phyloP scores from a whole-genome alignment of 2,797 vertebrate genomes.

The Phrynocephalus guinanensis region DNA sequence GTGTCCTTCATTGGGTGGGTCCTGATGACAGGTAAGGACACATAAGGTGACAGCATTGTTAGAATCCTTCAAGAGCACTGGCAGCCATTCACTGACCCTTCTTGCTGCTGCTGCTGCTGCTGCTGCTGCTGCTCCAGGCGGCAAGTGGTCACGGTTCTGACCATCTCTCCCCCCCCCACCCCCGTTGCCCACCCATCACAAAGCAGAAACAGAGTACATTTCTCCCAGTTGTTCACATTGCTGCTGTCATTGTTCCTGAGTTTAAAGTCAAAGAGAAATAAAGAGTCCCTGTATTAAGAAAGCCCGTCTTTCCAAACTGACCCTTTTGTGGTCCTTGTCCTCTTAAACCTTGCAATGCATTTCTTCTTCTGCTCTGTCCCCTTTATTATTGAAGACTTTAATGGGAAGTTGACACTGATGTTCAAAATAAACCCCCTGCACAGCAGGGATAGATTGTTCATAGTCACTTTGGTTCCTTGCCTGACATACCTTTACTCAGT shows the following conservation, averaged over 20 bases:
- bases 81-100: conserved; percentile 23
- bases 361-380: conserved; percentile 73
- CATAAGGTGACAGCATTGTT: conserved; percentile 52
- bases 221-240: conserved; percentile 55
- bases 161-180: not conserved
- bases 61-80: conserved; percentile 44
- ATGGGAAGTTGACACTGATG: conserved; percentile 75
- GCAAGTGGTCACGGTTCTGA: conserved; percentile 27
- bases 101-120: not conserved
- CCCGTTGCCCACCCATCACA: conserved; percentile 30
- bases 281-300: conserved; percentile 76
- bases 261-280: conserved; percentile 77
- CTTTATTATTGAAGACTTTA: conserved; percentile 69
- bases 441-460: conserved; percentile 92
- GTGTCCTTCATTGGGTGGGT: conserved; percentile 53
- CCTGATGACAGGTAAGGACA: conserved; percentile 19
- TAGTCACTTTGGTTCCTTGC: conserved; percentile 89
- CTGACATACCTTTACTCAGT: conserved; percentile 78
- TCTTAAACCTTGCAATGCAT: conserved; percentile 49
- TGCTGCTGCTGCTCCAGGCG: not conserved
- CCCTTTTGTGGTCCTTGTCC: conserved; percentile 75
- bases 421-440: conserved; percentile 89
- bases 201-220: conserved; percentile 16
- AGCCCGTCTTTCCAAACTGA: conserved; percentile 72
- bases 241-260: conserved; percentile 82